Base-by-base conservation (phyloP, 2,888 invertebrate species). In the Drosophila eohydei region DNA sequence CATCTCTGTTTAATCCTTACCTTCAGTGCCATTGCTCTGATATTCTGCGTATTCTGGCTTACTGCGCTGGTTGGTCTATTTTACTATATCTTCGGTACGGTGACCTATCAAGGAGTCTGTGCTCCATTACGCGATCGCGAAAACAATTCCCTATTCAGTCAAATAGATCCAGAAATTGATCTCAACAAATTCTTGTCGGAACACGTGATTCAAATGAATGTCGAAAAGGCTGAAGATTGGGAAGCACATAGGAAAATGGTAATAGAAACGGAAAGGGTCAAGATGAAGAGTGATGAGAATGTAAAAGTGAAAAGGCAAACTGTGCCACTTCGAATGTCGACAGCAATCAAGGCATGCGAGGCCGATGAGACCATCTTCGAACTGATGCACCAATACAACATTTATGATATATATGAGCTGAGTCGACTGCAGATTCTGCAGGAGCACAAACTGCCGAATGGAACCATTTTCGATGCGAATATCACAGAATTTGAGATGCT, bases 11-110 rank as follows among this genome's bases (percentile, higher is more conserved):
- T 1, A 0, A 14, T 43, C 52, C 67, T 52, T 59, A 73, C 52
- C 32, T 62, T 62, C 93, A 96, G 96, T 90, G 96, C 95, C 69
- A 95, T 96, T 69, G 95, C 95, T 91, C 92, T 96, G 71, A 96
- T 97, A 92, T 97, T 97, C 93, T 89, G 96, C 55, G 94, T 95
- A 74, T 96, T 96, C 74, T 95, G 95, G 32, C 92, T 94, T 48
- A 93, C 97, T 67, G 94, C 96, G 85, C 91, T 95, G 30, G 94
- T 96, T 76, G 95, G 96, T 51, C 92, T 96, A 14, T 94, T 93
- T 4, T 95, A 96, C 92, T 96, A 97, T 93, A 84, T 95, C 51
- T 91, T 94, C n/a, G 97, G 97, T 32, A 93, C 96, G 14, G 91
- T 95, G 30, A 93, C 95, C 26, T 95, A 96, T 85, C 94, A 96